Percentiles rank a stretch among this genome's conserved stretches.
phyloP scores from a whole-genome alignment of 2,113 vertebrate genomes.

The Oceanites oceanicus region DNA sequence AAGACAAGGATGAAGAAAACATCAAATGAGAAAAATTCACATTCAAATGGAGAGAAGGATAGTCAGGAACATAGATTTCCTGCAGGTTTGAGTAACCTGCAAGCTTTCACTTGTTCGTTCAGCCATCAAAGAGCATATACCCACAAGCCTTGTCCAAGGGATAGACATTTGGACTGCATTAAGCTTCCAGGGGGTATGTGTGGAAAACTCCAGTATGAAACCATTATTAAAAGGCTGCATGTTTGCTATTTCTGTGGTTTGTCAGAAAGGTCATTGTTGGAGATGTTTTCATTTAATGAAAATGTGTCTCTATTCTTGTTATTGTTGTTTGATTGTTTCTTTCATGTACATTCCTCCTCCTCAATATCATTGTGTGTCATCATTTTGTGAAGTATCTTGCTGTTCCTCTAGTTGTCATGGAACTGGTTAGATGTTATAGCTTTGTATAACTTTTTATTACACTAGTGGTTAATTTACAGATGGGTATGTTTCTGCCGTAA shows the following conservation, averaged over 20 bases:
- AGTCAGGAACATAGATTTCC: not conserved
- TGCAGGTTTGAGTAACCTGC: not conserved
- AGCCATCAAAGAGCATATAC: not conserved
- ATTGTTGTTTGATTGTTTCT: not conserved
- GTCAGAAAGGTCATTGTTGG: constrained; percentile 39
- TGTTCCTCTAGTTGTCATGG: not conserved
- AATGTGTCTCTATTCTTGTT: not conserved
- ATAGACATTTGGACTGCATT: constrained; percentile 13
- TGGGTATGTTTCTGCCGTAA: not conserved
- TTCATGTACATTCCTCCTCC: not conserved
- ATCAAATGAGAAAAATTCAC: not conserved
- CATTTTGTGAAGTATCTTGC: not conserved
- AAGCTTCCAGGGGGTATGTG: not conserved
- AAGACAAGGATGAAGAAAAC: not conserved
- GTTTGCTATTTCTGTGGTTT: constrained; percentile 45
- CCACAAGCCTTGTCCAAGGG: not conserved
- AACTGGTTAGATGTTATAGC: not conserved
- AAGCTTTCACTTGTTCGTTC: not conserved
- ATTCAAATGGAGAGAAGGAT: not conserved
- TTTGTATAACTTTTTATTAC: not conserved
- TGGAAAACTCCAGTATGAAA: not conserved
- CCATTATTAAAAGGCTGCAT: not conserved
- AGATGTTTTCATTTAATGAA: constrained; percentile 46
- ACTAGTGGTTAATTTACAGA: not conserved
- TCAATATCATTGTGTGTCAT: not conserved